Conservation (phyloP, 2,797 vertebrate species). For the Enteromius radiatus region DNA sequence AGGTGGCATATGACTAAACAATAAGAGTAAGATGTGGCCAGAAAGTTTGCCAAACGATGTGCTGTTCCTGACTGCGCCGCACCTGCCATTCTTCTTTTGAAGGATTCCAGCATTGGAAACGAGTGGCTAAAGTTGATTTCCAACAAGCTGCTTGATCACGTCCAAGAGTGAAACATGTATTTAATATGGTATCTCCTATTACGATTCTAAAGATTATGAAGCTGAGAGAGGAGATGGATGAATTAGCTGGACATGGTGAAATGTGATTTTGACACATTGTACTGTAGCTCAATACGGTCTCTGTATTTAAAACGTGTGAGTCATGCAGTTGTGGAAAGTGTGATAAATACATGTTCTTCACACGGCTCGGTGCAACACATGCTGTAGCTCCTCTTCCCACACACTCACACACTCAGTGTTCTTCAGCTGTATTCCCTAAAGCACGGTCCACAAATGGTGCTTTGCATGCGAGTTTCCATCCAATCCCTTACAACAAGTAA, state of each 20-base stretch:
- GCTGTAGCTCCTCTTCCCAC: conserved; percentile 28
- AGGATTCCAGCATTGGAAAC: not conserved
- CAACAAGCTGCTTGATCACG: conserved; percentile 6
- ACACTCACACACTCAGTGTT: conserved; percentile 35
- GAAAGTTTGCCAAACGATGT: conserved; percentile 6
- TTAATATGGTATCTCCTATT: not conserved
- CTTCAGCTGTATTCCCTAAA: conserved; percentile 36
- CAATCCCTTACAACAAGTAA: not conserved
- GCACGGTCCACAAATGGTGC: conserved; percentile 25
- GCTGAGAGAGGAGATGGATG: not conserved
- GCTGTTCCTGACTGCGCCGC: conserved; percentile 2
- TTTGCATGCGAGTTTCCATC: conserved; percentile 30
- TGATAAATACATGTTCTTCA: conserved; percentile 37
- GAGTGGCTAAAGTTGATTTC: not conserved
- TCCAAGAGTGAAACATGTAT: not conserved
- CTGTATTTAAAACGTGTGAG: conserved; percentile 41
- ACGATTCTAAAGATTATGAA: not conserved
- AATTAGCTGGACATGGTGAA: conserved; percentile 13
- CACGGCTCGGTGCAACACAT: conserved; percentile 29
- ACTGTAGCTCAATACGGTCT: not conserved
- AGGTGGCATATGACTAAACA: conserved; percentile 11
- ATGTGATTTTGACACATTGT: conserved; percentile 22
- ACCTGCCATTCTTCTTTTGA: conserved; percentile 13
- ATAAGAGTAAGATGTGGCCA: not conserved
- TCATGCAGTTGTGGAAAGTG: conserved; percentile 49